Evolutionary conservation across 2,888 invertebrate genomes (phyloP), one percentile per base, ranked within the genome.

Genomic region (Epinotia brunnichana): DNA sequence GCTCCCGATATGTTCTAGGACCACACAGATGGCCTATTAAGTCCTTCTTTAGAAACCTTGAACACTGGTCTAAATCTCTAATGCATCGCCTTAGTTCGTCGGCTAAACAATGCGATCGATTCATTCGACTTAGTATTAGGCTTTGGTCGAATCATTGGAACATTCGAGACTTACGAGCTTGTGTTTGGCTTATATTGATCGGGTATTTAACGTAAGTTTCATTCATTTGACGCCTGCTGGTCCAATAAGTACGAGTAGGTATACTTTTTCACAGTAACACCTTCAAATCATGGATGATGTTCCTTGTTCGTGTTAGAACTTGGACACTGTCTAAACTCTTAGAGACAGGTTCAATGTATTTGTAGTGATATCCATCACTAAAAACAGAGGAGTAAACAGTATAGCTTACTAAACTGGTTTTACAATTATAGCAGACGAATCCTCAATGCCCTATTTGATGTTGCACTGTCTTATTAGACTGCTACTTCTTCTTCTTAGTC

Each of bases 1-100:
- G 87, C 91, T 91, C 85, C 91, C 86, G 90, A 80, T 80, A 79
- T 77, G 79, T 76, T 79, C 76, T 82, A 76, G 79, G 92, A 91
- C 92, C 92, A 92, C 92, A 92, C 91, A 87, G 77, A 76, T 70
- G 77, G 76, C 77, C 79, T 79, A 79, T 79, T 77, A 77, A 80
- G 72, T 69, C 70, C 24, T 72, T 78, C n/a, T 79, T 80, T 80
- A 77, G 78, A 78, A 70, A 77, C 75, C 62, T 66, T 73, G 63
- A 62, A 69, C 53, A 75, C 76, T 74, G 66, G 35, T 19, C 53
- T 19, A 53, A 54, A 39, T 54, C 75, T 77, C 76, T 75, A 76
- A 80, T 78, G 76, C 76, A 29, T 51, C 61, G 19, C 63, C 66
- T 76, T 77, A 80, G 80, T 77, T 77, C 63, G 60, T 57, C 64